Evolutionary conservation across 2,888 invertebrate genomes (phyloP).

Genomic region (Tubulanus polymorphus): DNA sequence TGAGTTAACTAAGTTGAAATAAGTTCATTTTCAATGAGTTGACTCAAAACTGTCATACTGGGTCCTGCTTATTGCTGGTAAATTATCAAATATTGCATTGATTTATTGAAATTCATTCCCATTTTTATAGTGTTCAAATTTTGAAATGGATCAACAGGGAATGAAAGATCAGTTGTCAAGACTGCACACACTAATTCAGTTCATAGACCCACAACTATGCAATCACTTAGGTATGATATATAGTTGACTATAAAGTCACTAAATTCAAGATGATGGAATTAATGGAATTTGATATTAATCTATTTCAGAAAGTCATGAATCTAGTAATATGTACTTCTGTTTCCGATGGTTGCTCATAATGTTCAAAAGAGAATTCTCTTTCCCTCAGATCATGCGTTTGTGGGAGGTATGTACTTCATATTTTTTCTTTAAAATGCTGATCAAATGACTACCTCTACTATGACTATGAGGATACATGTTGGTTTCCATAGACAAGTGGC

Average conservation of each 20-base stretch:
- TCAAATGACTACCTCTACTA: too few relatives aligned
- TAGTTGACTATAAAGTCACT: background rate
- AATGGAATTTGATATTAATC: constrained; percentile 2
- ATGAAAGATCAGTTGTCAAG: constrained; percentile 91
- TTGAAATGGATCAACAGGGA: constrained; percentile 93
- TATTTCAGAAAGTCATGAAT: constrained; percentile 66
- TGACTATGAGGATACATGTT: too few relatives aligned
- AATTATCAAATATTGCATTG: background rate
- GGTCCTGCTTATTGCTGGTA: too few relatives aligned
- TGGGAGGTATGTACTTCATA: constrained; percentile 92
- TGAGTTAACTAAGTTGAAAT: background rate
- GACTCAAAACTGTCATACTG: too few relatives aligned
- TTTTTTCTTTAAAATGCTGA: too few relatives aligned
- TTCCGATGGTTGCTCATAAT: constrained; percentile 96
- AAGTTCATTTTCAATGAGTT: background rate
- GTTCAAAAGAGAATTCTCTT: constrained; percentile 90
- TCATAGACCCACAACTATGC: constrained; percentile 79
- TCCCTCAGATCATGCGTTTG: constrained; percentile 76
- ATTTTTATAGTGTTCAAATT: constrained; percentile 62
- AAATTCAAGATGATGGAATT: background rate
- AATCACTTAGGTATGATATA: constrained; percentile 65
- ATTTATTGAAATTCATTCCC: constrained; percentile 10
- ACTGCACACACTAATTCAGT: constrained; percentile 73
- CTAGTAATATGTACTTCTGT: constrained; percentile 97
- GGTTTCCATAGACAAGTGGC: too few relatives aligned